Evolutionary conservation across 2,113 vertebrate genomes (phyloP).

Genomic region (Otis tarda): DNA sequence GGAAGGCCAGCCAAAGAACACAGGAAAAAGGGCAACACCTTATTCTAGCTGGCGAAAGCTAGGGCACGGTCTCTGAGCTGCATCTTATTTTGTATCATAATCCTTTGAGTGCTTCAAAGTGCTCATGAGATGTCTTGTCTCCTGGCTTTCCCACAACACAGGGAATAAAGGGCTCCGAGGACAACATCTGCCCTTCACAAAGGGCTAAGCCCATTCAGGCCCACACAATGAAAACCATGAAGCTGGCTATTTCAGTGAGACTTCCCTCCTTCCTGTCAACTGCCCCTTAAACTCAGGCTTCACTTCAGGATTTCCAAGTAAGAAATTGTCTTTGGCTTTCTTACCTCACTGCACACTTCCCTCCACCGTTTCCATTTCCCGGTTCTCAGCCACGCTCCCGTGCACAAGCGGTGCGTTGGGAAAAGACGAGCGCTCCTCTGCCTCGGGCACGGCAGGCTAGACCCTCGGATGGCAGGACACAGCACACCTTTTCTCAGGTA

Average conservation of each 20-base stretch:
- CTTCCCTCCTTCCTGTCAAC: slow-evolving; percentile 23
- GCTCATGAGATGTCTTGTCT: slow-evolving; percentile 43
- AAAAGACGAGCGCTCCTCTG: background rate
- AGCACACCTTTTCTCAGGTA: background rate
- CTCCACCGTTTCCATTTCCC: background rate
- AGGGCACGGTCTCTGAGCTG: background rate
- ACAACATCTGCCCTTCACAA: slow-evolving; percentile 43
- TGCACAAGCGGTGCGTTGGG: background rate
- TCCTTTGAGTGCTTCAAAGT: slow-evolving; percentile 24
- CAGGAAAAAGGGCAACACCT: background rate
- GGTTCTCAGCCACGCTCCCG: rapidly evolving
- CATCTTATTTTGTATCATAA: background rate
- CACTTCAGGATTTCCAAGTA: background rate
- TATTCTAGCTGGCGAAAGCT: background rate
- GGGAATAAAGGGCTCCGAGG: slow-evolving; percentile 16
- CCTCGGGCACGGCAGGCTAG: background rate
- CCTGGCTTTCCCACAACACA: slow-evolving; percentile 53
- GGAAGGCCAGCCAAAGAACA: background rate
- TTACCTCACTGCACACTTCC: background rate
- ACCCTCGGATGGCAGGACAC: background rate
- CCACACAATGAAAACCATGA: background rate
- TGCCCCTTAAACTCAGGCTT: background rate
- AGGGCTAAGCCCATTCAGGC: slow-evolving; percentile 24
- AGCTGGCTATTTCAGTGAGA: background rate
- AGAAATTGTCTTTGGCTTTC: background rate